A percentile compares a stretch with the other conserved stretches of the same genome.
Conservation (phyloP, 2,113 vertebrate species). For the Cheirogaleus medius region DNA sequence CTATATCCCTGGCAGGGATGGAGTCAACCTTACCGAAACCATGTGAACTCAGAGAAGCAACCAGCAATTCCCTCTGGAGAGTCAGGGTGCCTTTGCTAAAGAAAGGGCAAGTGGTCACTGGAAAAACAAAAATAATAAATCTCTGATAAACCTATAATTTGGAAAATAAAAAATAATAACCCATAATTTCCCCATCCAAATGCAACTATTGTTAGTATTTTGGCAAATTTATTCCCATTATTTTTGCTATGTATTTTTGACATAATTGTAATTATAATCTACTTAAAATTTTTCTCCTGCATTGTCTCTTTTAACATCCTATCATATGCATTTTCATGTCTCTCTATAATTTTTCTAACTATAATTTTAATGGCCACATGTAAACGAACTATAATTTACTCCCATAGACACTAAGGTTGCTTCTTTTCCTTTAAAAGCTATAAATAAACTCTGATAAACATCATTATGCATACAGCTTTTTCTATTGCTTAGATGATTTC, state of each 20-base stretch:
- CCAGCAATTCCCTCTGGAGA: background rate
- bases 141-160: background rate
- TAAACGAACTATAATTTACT: constrained; percentile 18
- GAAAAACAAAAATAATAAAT: background rate
- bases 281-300: background rate
- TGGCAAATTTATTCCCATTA: constrained; percentile 2
- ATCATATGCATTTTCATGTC: background rate
- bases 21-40: background rate
- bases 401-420: background rate
- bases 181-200: background rate
- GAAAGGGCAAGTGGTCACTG: background rate
- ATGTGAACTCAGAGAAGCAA: background rate
- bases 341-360: constrained; percentile 16
- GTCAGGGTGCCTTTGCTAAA: background rate
- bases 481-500: background rate
- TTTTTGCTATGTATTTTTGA: background rate
- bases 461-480: background rate
- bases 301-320: background rate
- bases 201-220: background rate
- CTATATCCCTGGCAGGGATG: background rate
- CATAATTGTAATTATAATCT: background rate
- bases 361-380: background rate
- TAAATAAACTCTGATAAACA: background rate
- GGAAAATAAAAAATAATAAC: background rate
- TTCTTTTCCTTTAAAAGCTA: constrained; percentile 29